Conservation (phyloP, 2,888 invertebrate species). For the Phrixothrix hirtus region DNA sequence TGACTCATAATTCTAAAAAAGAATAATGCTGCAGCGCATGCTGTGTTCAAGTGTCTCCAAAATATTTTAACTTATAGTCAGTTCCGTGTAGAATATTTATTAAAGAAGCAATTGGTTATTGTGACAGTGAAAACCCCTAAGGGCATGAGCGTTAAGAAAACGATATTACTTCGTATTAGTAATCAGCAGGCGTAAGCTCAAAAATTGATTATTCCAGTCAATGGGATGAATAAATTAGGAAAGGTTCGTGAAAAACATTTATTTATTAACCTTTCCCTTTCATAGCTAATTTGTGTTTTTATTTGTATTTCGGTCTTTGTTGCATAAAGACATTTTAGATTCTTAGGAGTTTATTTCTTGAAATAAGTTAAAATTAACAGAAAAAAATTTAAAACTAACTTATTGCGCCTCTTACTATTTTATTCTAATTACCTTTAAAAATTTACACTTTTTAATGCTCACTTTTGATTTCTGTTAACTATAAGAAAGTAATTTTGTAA, state of each 20-base stretch:
- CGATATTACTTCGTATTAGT: slow-evolving; percentile 17
- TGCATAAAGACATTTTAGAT: too few relatives aligned
- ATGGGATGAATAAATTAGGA: neutral
- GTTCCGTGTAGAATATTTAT: slow-evolving; percentile 34
- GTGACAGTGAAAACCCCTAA: neutral
- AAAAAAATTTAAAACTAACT: too few relatives aligned
- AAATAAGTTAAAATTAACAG: too few relatives aligned
- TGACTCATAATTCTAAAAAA: neutral
- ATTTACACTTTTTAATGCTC: too few relatives aligned
- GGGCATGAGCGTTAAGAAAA: slow-evolving; percentile 12
- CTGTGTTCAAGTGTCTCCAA: too few relatives aligned
- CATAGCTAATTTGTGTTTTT: too few relatives aligned
- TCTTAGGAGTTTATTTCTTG: too few relatives aligned
- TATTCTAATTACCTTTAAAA: too few relatives aligned
- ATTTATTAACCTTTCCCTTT: too few relatives aligned
- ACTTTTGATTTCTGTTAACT: slow-evolving; percentile 8
- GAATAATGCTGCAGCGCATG: slow-evolving; percentile 26
- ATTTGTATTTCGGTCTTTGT: too few relatives aligned
- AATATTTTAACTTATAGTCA: slow-evolving; percentile 31
- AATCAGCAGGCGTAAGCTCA: slow-evolving; percentile 14
- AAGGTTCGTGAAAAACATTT: too few relatives aligned
- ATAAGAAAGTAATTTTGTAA: slow-evolving; percentile 7
- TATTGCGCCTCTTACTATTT: too few relatives aligned
- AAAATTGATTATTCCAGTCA: neutral
- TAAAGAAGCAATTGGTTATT: slow-evolving; percentile 14